A percentile compares a stretch with the other conserved stretches of the same genome.
Evolutionary conservation across 2,797 vertebrate species (phyloP).

Genomic region (Acanthopagrus latus): DNA sequence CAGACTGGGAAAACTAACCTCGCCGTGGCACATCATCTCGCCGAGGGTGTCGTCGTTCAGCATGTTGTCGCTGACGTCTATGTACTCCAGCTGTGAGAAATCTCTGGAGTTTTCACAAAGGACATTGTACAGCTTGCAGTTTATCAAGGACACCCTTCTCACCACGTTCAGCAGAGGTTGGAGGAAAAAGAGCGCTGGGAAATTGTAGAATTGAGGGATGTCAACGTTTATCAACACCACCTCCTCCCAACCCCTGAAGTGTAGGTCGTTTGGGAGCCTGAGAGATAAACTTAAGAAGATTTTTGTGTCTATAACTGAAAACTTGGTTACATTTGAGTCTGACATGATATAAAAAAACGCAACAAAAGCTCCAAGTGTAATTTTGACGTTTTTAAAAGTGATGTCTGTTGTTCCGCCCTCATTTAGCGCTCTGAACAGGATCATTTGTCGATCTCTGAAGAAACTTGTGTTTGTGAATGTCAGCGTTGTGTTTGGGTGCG

Average conservation of each 20-base stretch:
- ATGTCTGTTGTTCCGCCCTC: conserved; percentile 50
- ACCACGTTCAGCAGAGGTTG: conserved; percentile 42
- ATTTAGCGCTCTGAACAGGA: not conserved
- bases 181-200: conserved; percentile 53
- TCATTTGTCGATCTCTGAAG: accelerated
- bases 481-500: conserved; percentile 65
- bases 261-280: no score
- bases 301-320: conserved; percentile 68
- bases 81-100: conserved; percentile 73
- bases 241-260: conserved; percentile 49
- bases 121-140: conserved; percentile 78
- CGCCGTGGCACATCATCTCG: conserved; percentile 74
- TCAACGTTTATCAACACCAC: conserved; percentile 50
- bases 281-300: not conserved
- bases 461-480: conserved; percentile 73
- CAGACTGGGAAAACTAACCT: conserved; percentile 58
- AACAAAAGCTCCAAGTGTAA: conserved; percentile 42
- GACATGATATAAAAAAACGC: not conserved
- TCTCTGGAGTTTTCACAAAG: conserved; percentile 54
- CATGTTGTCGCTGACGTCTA: conserved; percentile 84
- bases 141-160: conserved; percentile 70
- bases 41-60: conserved; percentile 69
- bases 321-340: conserved; percentile 27
- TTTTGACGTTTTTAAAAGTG: conserved; percentile 59
- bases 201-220: conserved; percentile 71